Conservation (phyloP, 2,797 vertebrate species). For the Peromyscus eremicus region DNA sequence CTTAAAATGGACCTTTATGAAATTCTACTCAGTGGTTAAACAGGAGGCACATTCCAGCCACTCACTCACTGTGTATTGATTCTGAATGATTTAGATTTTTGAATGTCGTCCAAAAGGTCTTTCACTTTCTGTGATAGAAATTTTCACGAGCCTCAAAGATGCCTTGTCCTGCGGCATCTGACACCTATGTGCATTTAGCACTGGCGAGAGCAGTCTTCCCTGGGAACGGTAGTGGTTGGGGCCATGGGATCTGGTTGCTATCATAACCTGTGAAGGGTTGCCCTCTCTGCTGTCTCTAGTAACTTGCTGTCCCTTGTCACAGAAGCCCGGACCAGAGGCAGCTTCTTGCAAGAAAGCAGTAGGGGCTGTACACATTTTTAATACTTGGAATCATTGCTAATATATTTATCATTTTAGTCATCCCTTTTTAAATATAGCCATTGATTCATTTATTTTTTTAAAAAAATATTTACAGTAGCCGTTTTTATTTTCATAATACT, state of each 20-base stretch:
- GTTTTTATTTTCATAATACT: constrained; percentile 20
- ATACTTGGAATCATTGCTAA: neutral
- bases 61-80: constrained; percentile 70
- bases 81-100: constrained; percentile 57
- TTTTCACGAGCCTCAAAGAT: constrained; percentile 60
- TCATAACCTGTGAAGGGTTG: neutral
- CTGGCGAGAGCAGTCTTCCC: constrained; percentile 35
- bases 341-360: neutral
- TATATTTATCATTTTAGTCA: constrained; percentile 30
- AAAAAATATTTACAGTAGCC: neutral
- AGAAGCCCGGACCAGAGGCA: neutral
- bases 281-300: neutral
- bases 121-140: constrained; percentile 59
- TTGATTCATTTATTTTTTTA: neutral
- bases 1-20: constrained; percentile 45
- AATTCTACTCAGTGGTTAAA: constrained; percentile 35
- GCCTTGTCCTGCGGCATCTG: constrained; percentile 17
- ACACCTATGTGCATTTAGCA: neutral
- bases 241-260: neutral
- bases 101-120: constrained; percentile 68
- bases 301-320: neutral
- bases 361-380: neutral
- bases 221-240: neutral
- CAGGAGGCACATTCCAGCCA: constrained; percentile 27
- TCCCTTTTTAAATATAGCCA: constrained; percentile 7